Evolutionary conservation across 2,797 vertebrate species (phyloP), one percentile per base, ranked within the genome.

Genomic region (Pipistrellus nathusii): DNA sequence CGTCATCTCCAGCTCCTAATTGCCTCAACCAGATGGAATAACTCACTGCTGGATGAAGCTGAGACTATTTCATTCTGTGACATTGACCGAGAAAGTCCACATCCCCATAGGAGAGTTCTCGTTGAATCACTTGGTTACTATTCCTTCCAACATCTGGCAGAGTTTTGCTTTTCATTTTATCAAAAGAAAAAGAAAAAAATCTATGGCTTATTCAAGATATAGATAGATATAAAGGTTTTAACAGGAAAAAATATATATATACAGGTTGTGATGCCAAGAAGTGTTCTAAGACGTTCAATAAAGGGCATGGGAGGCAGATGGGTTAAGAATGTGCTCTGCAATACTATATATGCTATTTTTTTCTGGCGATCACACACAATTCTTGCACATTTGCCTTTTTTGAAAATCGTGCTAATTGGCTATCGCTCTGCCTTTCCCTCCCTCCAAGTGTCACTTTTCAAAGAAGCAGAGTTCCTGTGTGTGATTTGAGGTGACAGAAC

Each of bases 11-110:
- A 89, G 93, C 68, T 95, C 80, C 95, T 96, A 96, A 97, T 96
- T 97, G 96, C 94, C 71, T 95, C 57, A 92, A 92, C 91, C 96
- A 97, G 95, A 97, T 96, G 97, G 95, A 96, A 95, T 95, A 96
- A 94, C 90, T 97, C 94, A 96, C 95, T 97, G 92, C 96, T 97
- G 92, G 94, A 87, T 96, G 93, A 97, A 88, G 89, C 68, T 44
- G 90, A 97, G 93, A 93, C 88, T 92, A 76, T 94, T 95, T 96
- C 80, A 97, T 95, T 94, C 57, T 85, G 25, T 68, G 96, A 90
- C 73, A 97, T 71, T 73, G 96, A 88, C 93, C 80, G 53, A 97
- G 77, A 97, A 94, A 96, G 57, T 91, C 96, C 82, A 91, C 35
- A 25, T 96, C 95, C 92, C 95, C 95, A 95, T 2, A 91, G 93